phyloP scores from a whole-genome alignment of 2,113 vertebrate species.

The Sinocyclocheilus anophthalmus region DNA sequence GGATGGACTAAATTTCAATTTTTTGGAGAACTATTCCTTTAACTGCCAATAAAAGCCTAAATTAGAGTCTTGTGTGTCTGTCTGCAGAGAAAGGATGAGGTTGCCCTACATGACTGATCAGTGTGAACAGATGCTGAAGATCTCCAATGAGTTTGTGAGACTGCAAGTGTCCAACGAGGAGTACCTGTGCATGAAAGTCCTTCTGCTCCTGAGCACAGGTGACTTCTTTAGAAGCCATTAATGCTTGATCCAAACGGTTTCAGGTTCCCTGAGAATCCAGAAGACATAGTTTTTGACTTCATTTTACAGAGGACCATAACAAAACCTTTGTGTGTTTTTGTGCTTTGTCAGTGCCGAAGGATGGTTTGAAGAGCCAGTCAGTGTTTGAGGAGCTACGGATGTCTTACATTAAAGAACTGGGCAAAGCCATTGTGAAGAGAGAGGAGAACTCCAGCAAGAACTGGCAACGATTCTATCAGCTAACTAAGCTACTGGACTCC shows the following conservation, averaged over 20 bases:
- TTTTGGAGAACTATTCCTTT: background rate
- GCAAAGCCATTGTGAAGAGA: slow-evolving; percentile 96
- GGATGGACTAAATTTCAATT: background rate
- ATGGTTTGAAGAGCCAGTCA: slow-evolving; percentile 93
- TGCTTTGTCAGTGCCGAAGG: slow-evolving; percentile 88
- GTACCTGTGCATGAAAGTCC: slow-evolving; percentile 98
- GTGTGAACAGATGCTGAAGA: slow-evolving; percentile 93
- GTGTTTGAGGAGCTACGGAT: slow-evolving; percentile 97
- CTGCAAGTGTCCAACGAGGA: slow-evolving; percentile 97
- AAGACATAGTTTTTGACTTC: background rate
- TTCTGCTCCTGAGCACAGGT: slow-evolving; percentile 96
- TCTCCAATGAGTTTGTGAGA: slow-evolving; percentile 89
- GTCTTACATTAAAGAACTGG: slow-evolving; percentile 98
- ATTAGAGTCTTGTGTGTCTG: slow-evolving; percentile 18
- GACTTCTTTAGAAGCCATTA: slow-evolving; percentile 52
- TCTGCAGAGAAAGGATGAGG: slow-evolving; percentile 89
- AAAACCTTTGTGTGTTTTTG: background rate
- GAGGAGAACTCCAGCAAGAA: slow-evolving; percentile 99
- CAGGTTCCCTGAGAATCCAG: background rate
- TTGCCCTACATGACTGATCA: slow-evolving; percentile 93
- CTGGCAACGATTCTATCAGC: slow-evolving; percentile 99
- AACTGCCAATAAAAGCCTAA: background rate
- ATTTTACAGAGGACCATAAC: background rate
- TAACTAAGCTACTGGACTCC: slow-evolving; percentile 97
- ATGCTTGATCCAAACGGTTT: background rate